phyloP scores from a whole-genome alignment of 64 coral and sea anemone genomes.

The Astreopora myriophthalma region DNA sequence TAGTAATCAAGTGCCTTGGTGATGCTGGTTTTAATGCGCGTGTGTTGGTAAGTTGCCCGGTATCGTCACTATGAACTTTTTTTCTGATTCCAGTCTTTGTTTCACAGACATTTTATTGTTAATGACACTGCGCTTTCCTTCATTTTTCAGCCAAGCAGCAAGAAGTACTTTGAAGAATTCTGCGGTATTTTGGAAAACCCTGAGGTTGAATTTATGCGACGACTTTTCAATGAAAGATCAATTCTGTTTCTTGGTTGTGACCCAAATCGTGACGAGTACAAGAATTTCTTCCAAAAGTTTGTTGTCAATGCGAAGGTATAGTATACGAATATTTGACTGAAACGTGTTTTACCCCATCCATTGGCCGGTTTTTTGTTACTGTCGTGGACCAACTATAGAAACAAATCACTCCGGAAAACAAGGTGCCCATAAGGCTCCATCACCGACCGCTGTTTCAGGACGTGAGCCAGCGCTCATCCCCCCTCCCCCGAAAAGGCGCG shows the following conservation, averaged over 20 bases:
- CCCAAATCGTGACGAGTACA: slow-evolving; percentile 33
- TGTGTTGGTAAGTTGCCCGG: neutral
- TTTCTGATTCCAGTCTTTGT: neutral
- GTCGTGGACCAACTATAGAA: no score
- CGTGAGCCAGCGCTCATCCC: no score
- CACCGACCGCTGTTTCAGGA: no score
- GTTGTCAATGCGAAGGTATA: slow-evolving; percentile 54
- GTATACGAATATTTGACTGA: neutral
- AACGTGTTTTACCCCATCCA: neutral
- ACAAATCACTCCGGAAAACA: no score
- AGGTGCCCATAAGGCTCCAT: no score
- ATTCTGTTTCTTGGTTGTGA: slow-evolving; percentile 79
- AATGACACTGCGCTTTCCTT: neutral
- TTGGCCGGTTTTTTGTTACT: no score
- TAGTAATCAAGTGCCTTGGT: slow-evolving; percentile 70
- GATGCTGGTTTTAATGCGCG: slow-evolving; percentile 65
- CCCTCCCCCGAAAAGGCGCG: no score
- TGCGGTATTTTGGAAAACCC: slow-evolving; percentile 37
- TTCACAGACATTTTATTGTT: neutral
- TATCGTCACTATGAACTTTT: neutral
- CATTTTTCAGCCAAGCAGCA: slow-evolving; percentile 51
- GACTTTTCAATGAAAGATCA: slow-evolving; percentile 67
- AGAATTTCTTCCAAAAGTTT: slow-evolving; percentile 65
- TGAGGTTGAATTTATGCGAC: slow-evolving; percentile 59
- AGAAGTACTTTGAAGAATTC: slow-evolving; percentile 51